Conservation (phyloP, 2,113 vertebrate species). For the Syngnathus floridae region DNA sequence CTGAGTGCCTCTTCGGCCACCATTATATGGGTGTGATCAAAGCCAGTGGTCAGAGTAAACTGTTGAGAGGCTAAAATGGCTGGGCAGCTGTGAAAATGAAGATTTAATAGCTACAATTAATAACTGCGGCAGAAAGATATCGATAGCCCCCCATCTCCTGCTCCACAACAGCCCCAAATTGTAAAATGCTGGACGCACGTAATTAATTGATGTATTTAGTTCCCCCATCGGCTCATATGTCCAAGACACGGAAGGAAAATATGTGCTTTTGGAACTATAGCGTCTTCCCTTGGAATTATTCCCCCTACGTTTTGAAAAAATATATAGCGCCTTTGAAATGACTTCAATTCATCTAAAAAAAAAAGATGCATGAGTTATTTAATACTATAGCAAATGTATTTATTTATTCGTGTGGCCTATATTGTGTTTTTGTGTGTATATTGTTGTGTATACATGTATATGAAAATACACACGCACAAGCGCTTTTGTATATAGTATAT, state of each 20-base stretch:
- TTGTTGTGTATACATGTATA: too few species aligned
- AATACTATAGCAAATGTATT: too few species aligned
- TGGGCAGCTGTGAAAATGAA: constrained; percentile 67
- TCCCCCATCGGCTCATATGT: constrained; percentile 50
- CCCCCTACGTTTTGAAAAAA: neutral
- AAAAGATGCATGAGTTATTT: too few species aligned
- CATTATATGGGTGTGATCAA: constrained; percentile 64
- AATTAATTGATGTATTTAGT: constrained; percentile 64
- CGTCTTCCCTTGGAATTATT: neutral
- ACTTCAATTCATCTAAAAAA: too few species aligned
- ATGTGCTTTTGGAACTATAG: neutral
- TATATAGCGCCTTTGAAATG: too few species aligned
- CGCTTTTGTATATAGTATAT: too few species aligned
- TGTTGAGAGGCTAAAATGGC: constrained; percentile 52
- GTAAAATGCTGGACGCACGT: constrained; percentile 40
- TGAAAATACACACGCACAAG: too few species aligned
- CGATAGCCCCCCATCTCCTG: constrained; percentile 43
- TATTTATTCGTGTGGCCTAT: too few species aligned
- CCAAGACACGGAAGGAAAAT: constrained; percentile 21
- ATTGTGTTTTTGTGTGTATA: too few species aligned
- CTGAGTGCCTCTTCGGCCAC: constrained; percentile 59
- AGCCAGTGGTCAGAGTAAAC: constrained; percentile 59
- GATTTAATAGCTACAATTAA: constrained; percentile 70
- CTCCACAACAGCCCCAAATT: constrained; percentile 27
- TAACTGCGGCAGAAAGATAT: constrained; percentile 64